Base-by-base conservation (phyloP, 2,113 vertebrate genomes). In the Prunella fulvescens region DNA sequence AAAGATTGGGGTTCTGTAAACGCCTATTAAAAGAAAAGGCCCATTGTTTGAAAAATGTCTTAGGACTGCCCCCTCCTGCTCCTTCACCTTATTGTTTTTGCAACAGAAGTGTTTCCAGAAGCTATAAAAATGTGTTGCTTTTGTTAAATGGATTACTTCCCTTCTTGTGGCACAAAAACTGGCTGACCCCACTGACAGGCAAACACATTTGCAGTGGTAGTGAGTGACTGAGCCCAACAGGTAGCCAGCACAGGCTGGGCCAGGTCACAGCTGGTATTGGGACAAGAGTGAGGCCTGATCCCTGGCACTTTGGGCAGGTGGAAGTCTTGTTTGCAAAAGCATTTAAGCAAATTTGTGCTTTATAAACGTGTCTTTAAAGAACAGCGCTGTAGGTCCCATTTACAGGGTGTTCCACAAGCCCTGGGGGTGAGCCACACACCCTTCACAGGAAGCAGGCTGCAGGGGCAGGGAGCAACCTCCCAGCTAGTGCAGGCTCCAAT, bases 41-140 rank as follows among this genome's bases (percentile, higher is more conserved):
- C 14, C 50, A 56, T 66, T 83, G 44, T 71, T 78, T 73, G 42
- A 65, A 81, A 95, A 85, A 72, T 39, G 16, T 72, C 35, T 65
- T 69, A 61, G 45, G 37, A 47, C 40, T 93, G 31, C 33, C 33
- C n/a, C 12, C 42, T 91, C 51, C 64, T 91, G 66, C 64, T 87
- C 84, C 42, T 87, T 90, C 67, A 70, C 58, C 64, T 78, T 17
- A 40, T 62, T 86, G 78, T 77, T 96, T 91, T 73, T 88, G 81
- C 62, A 77, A 61, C 81, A 65, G 70, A 95, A 96, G 73, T 85
- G 66, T 82, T 88, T 95, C 85, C 74, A 93, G 71, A 88, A 92
- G 47, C 86, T 54, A 31, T 77, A 85, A 90, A 96, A 85, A 70
- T 11, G 23, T 13, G 18, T 65, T 15, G 8, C 24, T 88, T 91